A percentile compares a stretch with the other conserved stretches of the same genome.
phyloP scores from a whole-genome alignment of 2,113 vertebrate species.

The Cephalopholis sonnerati region DNA sequence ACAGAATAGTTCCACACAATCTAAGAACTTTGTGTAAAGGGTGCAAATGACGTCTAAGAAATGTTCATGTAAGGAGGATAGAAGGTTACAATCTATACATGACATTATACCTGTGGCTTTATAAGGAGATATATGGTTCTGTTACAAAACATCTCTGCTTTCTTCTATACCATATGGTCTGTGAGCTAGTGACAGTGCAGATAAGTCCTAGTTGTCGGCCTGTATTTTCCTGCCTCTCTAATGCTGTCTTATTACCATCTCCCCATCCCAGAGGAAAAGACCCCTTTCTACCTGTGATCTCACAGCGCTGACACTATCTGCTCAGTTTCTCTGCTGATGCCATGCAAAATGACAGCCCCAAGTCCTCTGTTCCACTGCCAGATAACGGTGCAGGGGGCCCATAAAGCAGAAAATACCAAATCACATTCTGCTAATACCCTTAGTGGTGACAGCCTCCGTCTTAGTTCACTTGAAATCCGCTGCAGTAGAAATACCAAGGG shows the following conservation, averaged over 20 bases:
- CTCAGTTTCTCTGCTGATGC: conserved; percentile 72
- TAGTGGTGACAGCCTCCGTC: conserved; percentile 63
- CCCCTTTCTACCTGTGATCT: conserved; percentile 76
- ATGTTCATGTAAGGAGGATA: not conserved
- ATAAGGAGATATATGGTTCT: conserved; percentile 30
- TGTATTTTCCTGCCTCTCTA: conserved; percentile 58
- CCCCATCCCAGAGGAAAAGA: conserved; percentile 62
- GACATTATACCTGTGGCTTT: conserved; percentile 1
- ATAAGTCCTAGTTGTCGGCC: conserved; percentile 50
- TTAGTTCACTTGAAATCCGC: conserved; percentile 67
- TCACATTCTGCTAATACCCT: conserved; percentile 77
- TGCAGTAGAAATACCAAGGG: conserved; percentile 60
- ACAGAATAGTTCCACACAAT: not conserved
- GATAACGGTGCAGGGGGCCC: conserved; percentile 57
- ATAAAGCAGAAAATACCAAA: conserved; percentile 76
- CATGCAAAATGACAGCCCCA: conserved; percentile 76
- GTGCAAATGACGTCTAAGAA: not conserved
- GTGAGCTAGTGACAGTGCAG: conserved; percentile 57
- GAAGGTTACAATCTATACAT: not conserved
- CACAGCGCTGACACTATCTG: conserved; percentile 74
- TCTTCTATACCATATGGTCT: conserved; percentile 30
- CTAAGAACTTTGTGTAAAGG: not conserved
- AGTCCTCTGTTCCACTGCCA: conserved; percentile 69
- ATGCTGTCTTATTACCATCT: conserved; percentile 71
- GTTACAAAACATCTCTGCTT: conserved; percentile 31